These are phyloP conservation scores for Oscheius onirici DNA, from an alignment of 2,888 invertebrate genomes.

Conservation along the genomic window DNA sequence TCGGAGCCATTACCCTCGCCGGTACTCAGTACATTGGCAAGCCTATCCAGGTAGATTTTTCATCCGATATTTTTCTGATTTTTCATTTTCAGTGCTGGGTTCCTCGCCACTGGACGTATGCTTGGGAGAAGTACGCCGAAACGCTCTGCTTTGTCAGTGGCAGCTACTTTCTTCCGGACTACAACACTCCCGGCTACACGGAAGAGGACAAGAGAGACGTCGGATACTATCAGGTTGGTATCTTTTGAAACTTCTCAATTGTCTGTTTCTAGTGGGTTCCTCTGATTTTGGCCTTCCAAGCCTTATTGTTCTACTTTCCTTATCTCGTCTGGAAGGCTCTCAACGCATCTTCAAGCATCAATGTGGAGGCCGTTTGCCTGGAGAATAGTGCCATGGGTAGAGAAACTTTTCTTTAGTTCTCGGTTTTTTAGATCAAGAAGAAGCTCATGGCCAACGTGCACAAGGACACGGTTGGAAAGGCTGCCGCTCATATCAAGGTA, in stretches of 20 bases:
- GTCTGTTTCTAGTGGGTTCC: conserved; percentile 57
- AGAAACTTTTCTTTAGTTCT: neutral
- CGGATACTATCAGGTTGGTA: conserved; percentile 59
- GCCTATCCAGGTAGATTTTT: conserved; percentile 60
- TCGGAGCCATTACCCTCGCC: conserved; percentile 67
- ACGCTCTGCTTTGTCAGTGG: conserved; percentile 70
- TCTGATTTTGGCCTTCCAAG: conserved; percentile 63
- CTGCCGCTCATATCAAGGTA: conserved; percentile 59
- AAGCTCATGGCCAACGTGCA: conserved; percentile 27
- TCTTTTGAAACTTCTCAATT: too few species aligned
- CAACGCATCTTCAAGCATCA: conserved; percentile 64
- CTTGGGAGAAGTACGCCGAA: conserved; percentile 64
- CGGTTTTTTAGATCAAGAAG: conserved; percentile 46
- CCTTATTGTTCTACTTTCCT: conserved; percentile 70
- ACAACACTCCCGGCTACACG: conserved; percentile 49
- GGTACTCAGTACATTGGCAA: conserved; percentile 71
- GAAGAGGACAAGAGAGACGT: conserved; percentile 43
- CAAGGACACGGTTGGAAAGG: conserved; percentile 32
- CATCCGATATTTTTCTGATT: too few species aligned
- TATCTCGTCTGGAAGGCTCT: conserved; percentile 65
- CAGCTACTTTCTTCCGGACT: conserved; percentile 60
- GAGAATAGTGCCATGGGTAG: conserved; percentile 54
- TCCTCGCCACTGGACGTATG: conserved; percentile 68
- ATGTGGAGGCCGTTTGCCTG: conserved; percentile 64
- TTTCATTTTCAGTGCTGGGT: conserved; percentile 69